phyloP scores from a whole-genome alignment of 2,113 vertebrate species.

The Calonectris borealis region DNA sequence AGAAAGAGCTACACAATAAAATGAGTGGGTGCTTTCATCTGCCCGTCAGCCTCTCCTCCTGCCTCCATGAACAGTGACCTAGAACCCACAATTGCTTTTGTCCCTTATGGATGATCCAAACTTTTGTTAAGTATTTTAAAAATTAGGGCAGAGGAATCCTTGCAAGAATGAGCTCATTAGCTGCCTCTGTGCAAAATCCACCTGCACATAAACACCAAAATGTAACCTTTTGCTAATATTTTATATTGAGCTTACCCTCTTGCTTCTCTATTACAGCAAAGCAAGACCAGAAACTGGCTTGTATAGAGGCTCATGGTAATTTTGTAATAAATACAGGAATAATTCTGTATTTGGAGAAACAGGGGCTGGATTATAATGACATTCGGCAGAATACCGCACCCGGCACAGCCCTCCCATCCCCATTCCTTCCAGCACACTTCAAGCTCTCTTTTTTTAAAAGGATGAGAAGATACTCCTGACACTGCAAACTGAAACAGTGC shows the following conservation, averaged over 20 bases:
- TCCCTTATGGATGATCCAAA: neutral
- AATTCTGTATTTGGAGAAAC: neutral
- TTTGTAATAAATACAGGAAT: neutral
- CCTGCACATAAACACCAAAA: neutral
- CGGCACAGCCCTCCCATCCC: neutral
- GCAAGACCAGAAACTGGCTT: neutral
- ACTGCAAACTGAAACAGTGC: slow-evolving; percentile 20
- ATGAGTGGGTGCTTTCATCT: neutral
- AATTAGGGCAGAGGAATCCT: neutral
- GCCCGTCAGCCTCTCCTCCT: neutral
- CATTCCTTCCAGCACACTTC: slow-evolving; percentile 57
- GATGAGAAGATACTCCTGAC: slow-evolving; percentile 42
- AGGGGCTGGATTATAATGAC: neutral
- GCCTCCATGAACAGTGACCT: neutral
- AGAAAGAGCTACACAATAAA: neutral
- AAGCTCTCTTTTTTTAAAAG: slow-evolving; percentile 16
- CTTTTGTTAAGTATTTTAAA: neutral
- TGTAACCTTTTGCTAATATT: neutral
- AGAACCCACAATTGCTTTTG: neutral
- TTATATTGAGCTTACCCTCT: neutral
- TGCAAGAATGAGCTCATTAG: neutral
- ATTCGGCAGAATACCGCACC: neutral
- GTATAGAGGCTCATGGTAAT: neutral
- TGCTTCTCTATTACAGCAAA: neutral
- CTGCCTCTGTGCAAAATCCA: neutral